phyloP scores from a whole-genome alignment of 2,797 vertebrate genomes.

The Halcyon smyrnensis region DNA sequence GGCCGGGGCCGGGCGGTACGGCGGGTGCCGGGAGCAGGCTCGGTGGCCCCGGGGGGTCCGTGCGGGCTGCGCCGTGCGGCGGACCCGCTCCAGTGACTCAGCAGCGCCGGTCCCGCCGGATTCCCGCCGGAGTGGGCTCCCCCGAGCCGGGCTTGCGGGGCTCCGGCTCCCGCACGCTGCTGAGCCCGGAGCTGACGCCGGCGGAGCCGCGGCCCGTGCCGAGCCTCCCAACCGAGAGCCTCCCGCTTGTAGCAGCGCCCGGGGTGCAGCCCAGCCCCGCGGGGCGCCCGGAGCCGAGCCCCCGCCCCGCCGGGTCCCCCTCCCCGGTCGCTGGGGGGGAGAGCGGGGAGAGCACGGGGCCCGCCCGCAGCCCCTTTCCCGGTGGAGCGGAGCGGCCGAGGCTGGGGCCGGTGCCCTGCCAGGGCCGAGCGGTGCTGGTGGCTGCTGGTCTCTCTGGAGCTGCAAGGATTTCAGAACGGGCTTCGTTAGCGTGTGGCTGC shows the following conservation, averaged over 20 bases:
- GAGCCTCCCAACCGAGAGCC: neutral
- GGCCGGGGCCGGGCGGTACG: neutral
- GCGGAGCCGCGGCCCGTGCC: neutral
- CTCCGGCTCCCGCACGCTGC: neutral
- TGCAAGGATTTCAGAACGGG: neutral
- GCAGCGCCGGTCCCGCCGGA: neutral
- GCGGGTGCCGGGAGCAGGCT: neutral
- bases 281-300: neutral
- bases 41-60: neutral
- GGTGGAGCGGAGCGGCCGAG: neutral
- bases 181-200: neutral
- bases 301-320: neutral
- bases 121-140: neutral
- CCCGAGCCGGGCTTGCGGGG: neutral
- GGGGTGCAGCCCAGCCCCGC: neutral
- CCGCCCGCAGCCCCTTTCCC: neutral
- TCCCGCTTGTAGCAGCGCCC: neutral
- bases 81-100: constrained; percentile 33
- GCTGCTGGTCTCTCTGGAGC: neutral
- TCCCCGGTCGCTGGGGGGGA: neutral
- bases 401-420: neutral
- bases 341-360: neutral
- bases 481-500: neutral
- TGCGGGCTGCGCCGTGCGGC: neutral
- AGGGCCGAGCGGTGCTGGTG: neutral